phyloP scores from a whole-genome alignment of 1,140 invertebrate species.

The Cyclina sinensis region DNA sequence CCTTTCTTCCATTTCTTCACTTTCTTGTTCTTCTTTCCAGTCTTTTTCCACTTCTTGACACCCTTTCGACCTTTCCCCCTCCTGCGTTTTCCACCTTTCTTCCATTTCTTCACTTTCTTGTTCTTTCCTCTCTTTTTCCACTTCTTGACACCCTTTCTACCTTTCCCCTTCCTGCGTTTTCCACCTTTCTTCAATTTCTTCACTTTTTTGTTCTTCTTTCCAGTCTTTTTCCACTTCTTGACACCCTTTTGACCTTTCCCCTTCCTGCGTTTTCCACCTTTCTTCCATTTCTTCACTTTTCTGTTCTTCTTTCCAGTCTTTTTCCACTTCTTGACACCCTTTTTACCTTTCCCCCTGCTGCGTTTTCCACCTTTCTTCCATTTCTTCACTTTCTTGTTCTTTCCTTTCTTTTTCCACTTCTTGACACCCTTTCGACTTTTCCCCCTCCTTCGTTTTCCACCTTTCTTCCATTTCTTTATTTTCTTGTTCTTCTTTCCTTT shows the following conservation, averaged over 20 bases:
- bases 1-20: no score
- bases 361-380: neutral
- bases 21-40: no score
- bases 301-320: no score
- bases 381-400: neutral
- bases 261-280: neutral
- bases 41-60: no score
- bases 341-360: conserved; percentile 2
- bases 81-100: no score
- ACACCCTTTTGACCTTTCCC: neutral
- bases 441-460: conserved; percentile 17
- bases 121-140: no score
- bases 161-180: neutral
- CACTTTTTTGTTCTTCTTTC: neutral
- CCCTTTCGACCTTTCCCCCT: no score
- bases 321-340: neutral
- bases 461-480: neutral
- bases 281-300: neutral
- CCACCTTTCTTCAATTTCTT: neutral
- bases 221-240: neutral
- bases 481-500: conserved; percentile 11
- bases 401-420: conserved; percentile 9
- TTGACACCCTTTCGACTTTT: conserved; percentile 20
- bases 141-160: no score
- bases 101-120: no score